These are phyloP conservation scores for Torymus texanus DNA, from an alignment of 2,888 invertebrate species.

Conservation along the genomic window DNA sequence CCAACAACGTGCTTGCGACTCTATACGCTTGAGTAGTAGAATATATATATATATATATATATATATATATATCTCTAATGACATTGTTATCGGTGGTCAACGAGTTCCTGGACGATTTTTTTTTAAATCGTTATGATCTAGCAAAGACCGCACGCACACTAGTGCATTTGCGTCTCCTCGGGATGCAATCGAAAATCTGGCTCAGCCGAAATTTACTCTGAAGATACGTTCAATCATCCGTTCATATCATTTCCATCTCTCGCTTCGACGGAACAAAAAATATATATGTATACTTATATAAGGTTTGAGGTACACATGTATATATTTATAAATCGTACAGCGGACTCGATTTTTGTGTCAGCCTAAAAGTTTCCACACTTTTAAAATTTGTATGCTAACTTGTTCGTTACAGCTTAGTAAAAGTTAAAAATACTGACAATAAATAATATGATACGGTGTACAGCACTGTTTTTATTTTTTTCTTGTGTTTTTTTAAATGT, in stretches of 20 bases:
- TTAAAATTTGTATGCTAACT: constrained; percentile 49
- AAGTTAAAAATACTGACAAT: constrained; percentile 57
- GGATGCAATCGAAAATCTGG: constrained; percentile 37
- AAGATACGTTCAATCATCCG: constrained; percentile 18
- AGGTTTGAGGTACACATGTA: constrained; percentile 46
- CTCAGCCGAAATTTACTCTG: constrained; percentile 22
- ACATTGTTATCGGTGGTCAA: constrained; percentile 46
- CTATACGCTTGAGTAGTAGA: constrained; percentile 44
- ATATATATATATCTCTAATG: constrained; percentile 20
- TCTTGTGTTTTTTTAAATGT: neutral
- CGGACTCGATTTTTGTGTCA: constrained; percentile 19
- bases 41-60: constrained; percentile 32
- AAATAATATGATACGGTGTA: constrained; percentile 50
- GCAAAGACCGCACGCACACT: neutral
- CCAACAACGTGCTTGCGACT: constrained; percentile 30
- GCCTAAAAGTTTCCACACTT: constrained; percentile 31
- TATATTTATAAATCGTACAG: constrained; percentile 50
- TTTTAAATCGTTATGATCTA: constrained; percentile 17
- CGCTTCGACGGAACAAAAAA: constrained; percentile 33
- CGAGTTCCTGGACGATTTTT: constrained; percentile 28
- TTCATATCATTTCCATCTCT: constrained; percentile 27
- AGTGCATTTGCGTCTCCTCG: neutral
- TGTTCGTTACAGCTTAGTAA: constrained; percentile 37
- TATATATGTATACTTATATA: constrained; percentile 33
- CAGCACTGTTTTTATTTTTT: constrained; percentile 16